Evolutionary conservation across 2,888 invertebrate genomes (phyloP), one percentile per base, ranked within the genome.

Genomic region (Podotricha telesiphe): DNA sequence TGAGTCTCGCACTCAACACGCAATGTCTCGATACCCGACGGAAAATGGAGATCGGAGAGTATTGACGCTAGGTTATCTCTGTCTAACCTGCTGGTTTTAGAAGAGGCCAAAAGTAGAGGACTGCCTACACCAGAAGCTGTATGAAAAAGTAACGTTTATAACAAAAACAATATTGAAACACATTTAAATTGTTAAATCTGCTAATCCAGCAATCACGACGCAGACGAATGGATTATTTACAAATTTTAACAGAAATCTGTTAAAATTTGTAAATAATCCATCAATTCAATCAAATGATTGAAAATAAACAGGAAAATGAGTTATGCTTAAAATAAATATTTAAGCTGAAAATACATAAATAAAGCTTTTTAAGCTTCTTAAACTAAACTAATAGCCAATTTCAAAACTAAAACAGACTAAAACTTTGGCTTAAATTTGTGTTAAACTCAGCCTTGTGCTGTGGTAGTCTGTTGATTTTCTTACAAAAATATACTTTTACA

Each of bases 211-310:
- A 59, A 59, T 59, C 59, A 59, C 10, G n/a, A 11, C 22, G 22
- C 40, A 58, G 42, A 58, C 58, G 22, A 58, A 28, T 11, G 45
- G 45, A 59, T 59, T 59, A 59, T 28, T 45, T 45, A 17, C n/a
- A n/a, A n/a, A 59, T n/a, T 45, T 22, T 42, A 20, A 22, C 42
- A 45, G 2, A 28, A 17, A n/a, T n/a, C n/a, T n/a, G n/a, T n/a
- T n/a, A n/a, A n/a, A n/a, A n/a, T n/a, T n/a, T n/a, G n/a, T n/a
- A n/a, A n/a, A n/a, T n/a, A n/a, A n/a, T n/a, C n/a, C n/a, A n/a
- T n/a, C n/a, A n/a, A n/a, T n/a, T n/a, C n/a, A n/a, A n/a, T n/a
- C n/a, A n/a, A n/a, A 45, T 22, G 6, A 45, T 59, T 45, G 7
- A 59, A 45, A 22, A 45, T 59, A 45, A 45, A 59, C 45, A 59